Conservation (phyloP, 2,113 vertebrate genomes). For the Lonchura striata region DNA sequence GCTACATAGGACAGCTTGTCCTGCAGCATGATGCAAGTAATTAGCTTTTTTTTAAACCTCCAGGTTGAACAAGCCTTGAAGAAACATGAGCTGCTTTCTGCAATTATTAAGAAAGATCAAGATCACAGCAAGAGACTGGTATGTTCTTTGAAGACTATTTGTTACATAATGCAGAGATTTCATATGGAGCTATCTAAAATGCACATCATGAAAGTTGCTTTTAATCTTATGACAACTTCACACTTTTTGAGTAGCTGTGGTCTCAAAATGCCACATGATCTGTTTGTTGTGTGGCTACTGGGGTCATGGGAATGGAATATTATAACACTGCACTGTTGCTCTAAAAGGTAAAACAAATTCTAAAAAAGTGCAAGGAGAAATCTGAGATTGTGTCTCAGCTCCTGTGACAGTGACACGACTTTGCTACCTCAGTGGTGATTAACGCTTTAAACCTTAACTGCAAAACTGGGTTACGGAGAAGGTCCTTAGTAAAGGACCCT, state of each 20-base stretch:
- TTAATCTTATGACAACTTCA: background rate
- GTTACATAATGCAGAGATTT: background rate
- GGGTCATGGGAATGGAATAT: background rate
- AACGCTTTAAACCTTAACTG: background rate
- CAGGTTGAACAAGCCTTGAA: slow-evolving; percentile 88
- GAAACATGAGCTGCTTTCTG: slow-evolving; percentile 84
- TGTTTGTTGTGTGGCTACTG: background rate
- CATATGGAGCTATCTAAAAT: background rate
- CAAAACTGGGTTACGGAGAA: background rate
- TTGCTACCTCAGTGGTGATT: background rate
- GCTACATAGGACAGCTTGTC: background rate
- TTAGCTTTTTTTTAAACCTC: background rate
- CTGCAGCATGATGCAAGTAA: background rate
- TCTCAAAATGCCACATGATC: background rate
- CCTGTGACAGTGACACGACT: background rate
- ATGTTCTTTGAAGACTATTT: slow-evolving; percentile 40
- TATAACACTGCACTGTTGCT: background rate
- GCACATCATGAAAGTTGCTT: background rate
- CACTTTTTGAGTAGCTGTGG: background rate
- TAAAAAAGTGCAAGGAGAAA: background rate
- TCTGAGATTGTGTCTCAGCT: background rate
- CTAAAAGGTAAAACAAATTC: background rate
- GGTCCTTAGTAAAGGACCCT: background rate
- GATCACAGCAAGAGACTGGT: slow-evolving; percentile 90
- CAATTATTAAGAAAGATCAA: slow-evolving; percentile 84